Base-by-base conservation (phyloP, 2,113 vertebrate species). In the Gambusia holbrooki region DNA sequence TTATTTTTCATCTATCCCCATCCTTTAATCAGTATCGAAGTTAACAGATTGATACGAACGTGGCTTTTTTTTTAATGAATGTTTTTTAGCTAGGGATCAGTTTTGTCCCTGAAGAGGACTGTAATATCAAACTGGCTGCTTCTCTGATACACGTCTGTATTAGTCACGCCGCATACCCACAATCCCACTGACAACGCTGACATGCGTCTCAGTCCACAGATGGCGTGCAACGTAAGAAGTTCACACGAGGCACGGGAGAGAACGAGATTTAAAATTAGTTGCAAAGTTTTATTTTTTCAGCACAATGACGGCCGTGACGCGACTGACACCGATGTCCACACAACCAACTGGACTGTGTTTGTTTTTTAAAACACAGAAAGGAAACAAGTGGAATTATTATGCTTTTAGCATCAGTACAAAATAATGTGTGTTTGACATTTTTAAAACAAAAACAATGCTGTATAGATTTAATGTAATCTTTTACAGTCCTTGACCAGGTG, bases 201-300 rank as follows among this genome's bases (percentile, higher is more conserved):
- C 74, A 29, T 30, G 63, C 27, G 29, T 45, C 54, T 81, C 35
- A 58, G 66, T 65, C 69, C 27, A 40, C 30, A 69, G 58, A 66
- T 9, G 35, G 29, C 25, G 33, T n/a, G 48, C 8, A 42, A 35
- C 32, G 51, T 66, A 28, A 42, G 22, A 81, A 62, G 61, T 71
- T 37, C 45, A 27, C 63, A 73, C 0, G 48, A 58, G 63, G 9
- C 42, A 29, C 29, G 27, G 73, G 0, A n/a, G 32, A 74, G 40
- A 66, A 30, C 17, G 28, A 1, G 69, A 51, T 35, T 73, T 54
- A 58, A n/a, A 62, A 33, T 1, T 0, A 45, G 45, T 1, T 14
- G 65, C 13, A 63, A 28, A 80, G 62, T 48, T 27, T 42, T 3
- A 32, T 27, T 7, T 67, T 25, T 61, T 75, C 5, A 54, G 19